phyloP scores from a whole-genome alignment of 2,113 vertebrate genomes.

The Gymnorhina tibicen region DNA sequence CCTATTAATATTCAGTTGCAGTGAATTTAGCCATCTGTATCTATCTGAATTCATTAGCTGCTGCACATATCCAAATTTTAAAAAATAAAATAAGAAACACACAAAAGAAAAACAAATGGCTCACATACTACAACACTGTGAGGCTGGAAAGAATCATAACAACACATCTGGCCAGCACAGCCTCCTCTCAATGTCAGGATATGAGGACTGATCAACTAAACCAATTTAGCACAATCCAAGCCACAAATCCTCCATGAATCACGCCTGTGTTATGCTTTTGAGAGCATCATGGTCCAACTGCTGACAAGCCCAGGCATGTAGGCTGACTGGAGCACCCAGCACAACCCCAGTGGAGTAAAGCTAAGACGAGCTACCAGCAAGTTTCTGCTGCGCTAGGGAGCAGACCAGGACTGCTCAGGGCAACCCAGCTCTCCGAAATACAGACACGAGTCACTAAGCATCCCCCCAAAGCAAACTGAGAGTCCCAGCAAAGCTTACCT shows the following conservation, averaged over 20 bases:
- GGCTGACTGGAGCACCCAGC: not conserved
- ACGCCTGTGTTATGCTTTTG: not conserved
- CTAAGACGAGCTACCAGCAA: not conserved
- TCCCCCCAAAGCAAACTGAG: not conserved
- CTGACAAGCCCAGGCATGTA: slow-evolving; percentile 42
- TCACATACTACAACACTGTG: not conserved
- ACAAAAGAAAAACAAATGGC: not conserved
- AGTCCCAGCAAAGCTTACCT: slow-evolving; percentile 72
- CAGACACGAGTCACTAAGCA: not conserved
- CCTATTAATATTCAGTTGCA: slow-evolving; percentile 1
- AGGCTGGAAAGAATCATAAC: not conserved
- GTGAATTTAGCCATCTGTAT: not conserved
- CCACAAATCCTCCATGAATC: slow-evolving; percentile 45
- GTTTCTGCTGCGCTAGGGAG: not conserved
- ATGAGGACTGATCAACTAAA: not conserved
- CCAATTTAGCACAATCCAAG: slow-evolving; percentile 1
- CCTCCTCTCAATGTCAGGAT: not conserved
- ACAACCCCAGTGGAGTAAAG: not conserved
- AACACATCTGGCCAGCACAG: not conserved
- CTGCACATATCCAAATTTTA: not conserved
- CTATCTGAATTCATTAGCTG: not conserved
- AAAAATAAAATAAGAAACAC: not conserved
- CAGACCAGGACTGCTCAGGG: not conserved
- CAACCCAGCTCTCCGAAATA: not conserved
- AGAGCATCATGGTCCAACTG: not conserved